A percentile compares a stretch with the other conserved stretches of the same genome.
These are phyloP conservation scores for Lamproptera curius DNA, from an alignment of 2,888 invertebrate genomes.

Conservation along the genomic window DNA sequence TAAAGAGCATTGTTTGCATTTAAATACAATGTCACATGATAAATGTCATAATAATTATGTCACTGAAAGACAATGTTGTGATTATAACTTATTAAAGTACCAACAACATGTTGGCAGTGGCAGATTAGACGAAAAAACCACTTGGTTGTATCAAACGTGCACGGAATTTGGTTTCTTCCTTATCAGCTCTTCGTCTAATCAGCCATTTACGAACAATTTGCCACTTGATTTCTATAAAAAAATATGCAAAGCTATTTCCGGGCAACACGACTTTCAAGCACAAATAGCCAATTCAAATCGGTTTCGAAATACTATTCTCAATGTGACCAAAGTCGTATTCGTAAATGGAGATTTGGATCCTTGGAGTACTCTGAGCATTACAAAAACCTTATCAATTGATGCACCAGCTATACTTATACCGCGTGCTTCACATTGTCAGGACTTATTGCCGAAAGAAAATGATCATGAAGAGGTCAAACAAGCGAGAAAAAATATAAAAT, in stretches of 20 bases:
- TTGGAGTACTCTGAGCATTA: constrained; percentile 74
- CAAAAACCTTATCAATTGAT: constrained; percentile 58
- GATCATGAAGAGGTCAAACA: constrained; percentile 53
- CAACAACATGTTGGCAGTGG: constrained; percentile 38
- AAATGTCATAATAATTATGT: constrained; percentile 38
- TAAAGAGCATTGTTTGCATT: constrained; percentile 41
- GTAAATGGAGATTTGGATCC: constrained; percentile 80
- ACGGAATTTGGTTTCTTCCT: constrained; percentile 87
- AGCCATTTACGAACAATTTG: constrained; percentile 77
- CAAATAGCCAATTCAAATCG: constrained; percentile 52
- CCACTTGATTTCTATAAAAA: constrained; percentile 57
- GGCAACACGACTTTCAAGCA: constrained; percentile 49
- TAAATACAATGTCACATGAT: constrained; percentile 30
- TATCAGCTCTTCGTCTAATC: constrained; percentile 74
- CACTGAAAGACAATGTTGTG: no score
- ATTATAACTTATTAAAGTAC: constrained; percentile 47
- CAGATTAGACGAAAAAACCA: no score
- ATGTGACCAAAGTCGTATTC: constrained; percentile 75
- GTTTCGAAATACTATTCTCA: constrained; percentile 67
- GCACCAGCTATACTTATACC: constrained; percentile 56
- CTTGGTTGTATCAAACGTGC: constrained; percentile 88
- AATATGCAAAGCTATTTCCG: constrained; percentile 61
- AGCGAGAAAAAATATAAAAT: constrained; percentile 49
- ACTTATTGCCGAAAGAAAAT: constrained; percentile 45
- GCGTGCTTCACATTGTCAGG: constrained; percentile 52